Evolutionary conservation across 2,113 vertebrate species (phyloP), one percentile per base, ranked within the genome.

Genomic region (Chascanopsetta lugubris): DNA sequence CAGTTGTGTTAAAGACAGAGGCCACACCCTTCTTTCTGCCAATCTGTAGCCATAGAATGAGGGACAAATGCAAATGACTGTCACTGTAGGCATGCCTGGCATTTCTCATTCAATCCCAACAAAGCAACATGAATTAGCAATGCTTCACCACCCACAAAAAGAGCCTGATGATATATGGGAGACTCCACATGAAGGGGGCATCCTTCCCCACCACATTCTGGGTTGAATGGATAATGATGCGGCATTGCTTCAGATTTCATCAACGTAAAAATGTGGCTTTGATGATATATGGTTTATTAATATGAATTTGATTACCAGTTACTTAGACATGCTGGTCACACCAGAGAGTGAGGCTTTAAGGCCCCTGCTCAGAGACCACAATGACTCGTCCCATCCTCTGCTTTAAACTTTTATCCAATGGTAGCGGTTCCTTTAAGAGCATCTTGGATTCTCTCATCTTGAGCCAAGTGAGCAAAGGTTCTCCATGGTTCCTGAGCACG

Each of bases 11-110:
- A 46, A 77, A 78, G 21, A 68, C 43, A 51, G 21, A 56, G 38
- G 36, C 61, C 67, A 69, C 53, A 65, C 59, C 72, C 61, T 76
- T 7, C 29, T 58, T 74, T 69, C 56, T 75, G 65, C 50, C 26
- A 43, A 69, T 74, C 64, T 64, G 62, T 53, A 54, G 57, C 75
- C 49, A 25, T 32, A 56, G 57, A 65, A 51, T 54, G 80, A 72
- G 67, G 68, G 83, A 55, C 65, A 76, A 77, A 89, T 85, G 83
- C 76, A 75, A 81, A 89, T 84, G 67, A 74, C 59, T 75, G 51
- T 49, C 66, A 71, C 65, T 82, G 61, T 61, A 67, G 70, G 84
- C 79, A 86, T 75, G 80, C 36, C 53, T 77, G 81, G 85, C 75
- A 84, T 89, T 64, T 76, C 72, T 61, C 59, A 56, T 65, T 4